Evolutionary conservation across 92 coral and sea anemone species (phyloP).

Genomic region (Parazoanthus swiftii): DNA sequence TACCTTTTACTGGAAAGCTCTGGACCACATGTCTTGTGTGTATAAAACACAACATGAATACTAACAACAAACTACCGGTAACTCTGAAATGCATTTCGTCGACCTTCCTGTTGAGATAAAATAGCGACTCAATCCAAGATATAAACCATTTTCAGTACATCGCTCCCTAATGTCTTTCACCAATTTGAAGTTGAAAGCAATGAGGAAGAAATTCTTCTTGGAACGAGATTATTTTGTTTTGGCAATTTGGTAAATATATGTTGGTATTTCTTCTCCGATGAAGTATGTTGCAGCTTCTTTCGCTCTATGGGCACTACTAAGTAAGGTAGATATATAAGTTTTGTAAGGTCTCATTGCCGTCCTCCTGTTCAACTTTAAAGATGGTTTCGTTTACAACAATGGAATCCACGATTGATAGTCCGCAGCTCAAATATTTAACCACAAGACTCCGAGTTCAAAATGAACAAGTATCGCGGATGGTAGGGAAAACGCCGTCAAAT

Average conservation of each 20-base stretch:
- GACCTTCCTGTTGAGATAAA: conserved; percentile 25
- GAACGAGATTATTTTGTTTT: neutral
- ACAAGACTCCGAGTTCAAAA: neutral
- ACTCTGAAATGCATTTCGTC: conserved; percentile 40
- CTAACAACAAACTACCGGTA: conserved; percentile 41
- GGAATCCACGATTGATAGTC: neutral
- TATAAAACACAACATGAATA: conserved; percentile 36
- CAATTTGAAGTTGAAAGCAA: neutral
- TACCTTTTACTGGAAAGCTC: conserved; percentile 37
- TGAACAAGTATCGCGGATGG: neutral
- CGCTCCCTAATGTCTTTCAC: neutral
- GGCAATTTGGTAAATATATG: neutral
- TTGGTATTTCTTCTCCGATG: neutral
- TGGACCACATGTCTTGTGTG: conserved; percentile 36
- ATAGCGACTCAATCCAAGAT: neutral
- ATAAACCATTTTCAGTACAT: neutral
- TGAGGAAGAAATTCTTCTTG: neutral
- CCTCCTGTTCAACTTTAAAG: neutral
- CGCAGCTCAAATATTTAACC: neutral
- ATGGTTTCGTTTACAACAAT: neutral
- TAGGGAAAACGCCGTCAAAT: neutral
- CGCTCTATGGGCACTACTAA: neutral
- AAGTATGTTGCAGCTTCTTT: neutral
- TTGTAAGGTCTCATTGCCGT: neutral
- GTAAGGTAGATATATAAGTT: neutral